Percentiles rank a stretch among this genome's conserved stretches.
Conservation (phyloP, 2,797 vertebrate genomes). For the Leptatherina wallacei region DNA sequence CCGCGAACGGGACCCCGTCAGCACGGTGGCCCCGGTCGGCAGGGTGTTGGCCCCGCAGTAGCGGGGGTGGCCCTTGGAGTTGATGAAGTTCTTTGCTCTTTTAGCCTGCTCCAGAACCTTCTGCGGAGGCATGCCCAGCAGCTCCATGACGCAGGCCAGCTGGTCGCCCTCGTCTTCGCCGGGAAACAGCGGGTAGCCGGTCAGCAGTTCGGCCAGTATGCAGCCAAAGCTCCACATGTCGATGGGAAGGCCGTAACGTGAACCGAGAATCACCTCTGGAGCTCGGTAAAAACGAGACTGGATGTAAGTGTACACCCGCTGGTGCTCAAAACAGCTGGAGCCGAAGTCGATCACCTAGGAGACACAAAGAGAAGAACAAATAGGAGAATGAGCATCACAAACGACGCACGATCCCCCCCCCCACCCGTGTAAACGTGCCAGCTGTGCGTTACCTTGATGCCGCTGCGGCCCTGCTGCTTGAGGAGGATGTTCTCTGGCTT, state of each 20-base stretch:
- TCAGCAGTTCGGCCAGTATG: conserved; percentile 95
- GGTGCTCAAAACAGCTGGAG: conserved; percentile 98
- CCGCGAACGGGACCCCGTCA: conserved; percentile 90
- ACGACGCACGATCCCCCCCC: too few relatives aligned
- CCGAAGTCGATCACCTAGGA: conserved; percentile 93
- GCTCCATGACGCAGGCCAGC: conserved; percentile 96
- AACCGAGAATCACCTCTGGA: conserved; percentile 94
- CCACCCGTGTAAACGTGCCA: neutral
- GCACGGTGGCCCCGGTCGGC: conserved; percentile 87
- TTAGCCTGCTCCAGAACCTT: conserved; percentile 95
- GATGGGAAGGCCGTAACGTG: conserved; percentile 94
- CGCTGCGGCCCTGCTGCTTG: conserved; percentile 95
- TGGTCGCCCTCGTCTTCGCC: conserved; percentile 97
- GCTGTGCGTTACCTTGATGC: conserved; percentile 88
- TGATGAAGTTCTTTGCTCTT: conserved; percentile 96
- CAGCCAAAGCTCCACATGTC: conserved; percentile 99
- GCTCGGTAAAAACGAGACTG: conserved; percentile 98
- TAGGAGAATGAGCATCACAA: neutral
- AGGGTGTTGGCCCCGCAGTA: conserved; percentile 92
- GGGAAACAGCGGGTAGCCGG: conserved; percentile 95
- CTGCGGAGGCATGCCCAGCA: conserved; percentile 93
- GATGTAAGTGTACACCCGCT: conserved; percentile 98
- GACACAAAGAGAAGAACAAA: neutral
- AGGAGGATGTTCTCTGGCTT: conserved; percentile 98
- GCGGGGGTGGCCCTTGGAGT: conserved; percentile 95